Percentiles rank a stretch among this genome's conserved stretches.
These are phyloP conservation scores for Drosophila yakuba DNA, from an alignment of 1,140 invertebrate genomes.

Conservation along the genomic window DNA sequence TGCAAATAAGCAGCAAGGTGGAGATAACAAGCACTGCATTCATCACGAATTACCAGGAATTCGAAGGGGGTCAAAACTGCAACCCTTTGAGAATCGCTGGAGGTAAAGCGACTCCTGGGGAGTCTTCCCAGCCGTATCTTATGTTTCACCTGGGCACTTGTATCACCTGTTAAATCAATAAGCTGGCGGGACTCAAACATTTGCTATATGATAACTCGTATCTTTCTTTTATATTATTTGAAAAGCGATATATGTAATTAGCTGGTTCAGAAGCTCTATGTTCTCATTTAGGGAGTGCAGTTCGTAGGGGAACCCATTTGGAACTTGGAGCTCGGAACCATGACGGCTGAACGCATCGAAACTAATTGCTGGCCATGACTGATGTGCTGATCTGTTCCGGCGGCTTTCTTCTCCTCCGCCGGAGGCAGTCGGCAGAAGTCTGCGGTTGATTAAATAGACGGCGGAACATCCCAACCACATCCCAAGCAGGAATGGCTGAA, in stretches of 20 bases:
- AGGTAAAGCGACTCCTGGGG: conserved; percentile 1
- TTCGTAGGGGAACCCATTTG: not conserved
- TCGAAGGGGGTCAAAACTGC: conserved; percentile 13
- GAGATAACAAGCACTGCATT: conserved; percentile 4
- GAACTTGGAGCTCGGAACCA: conserved; percentile 8
- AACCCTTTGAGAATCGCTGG: not conserved
- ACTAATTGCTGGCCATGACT: conserved; percentile 70
- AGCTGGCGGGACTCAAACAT: not conserved
- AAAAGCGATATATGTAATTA: not conserved
- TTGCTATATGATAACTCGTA: not conserved
- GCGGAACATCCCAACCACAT: conserved; percentile 10
- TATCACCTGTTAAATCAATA: conserved; percentile 43
- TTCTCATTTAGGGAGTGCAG: not conserved
- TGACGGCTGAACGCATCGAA: conserved; percentile 49
- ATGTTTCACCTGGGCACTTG: conserved; percentile 2
- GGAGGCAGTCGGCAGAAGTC: conserved; percentile 21
- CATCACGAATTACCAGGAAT: conserved; percentile 1
- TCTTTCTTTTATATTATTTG: not conserved
- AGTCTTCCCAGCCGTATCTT: not conserved
- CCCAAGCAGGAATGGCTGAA: conserved; percentile 14
- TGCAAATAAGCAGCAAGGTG: conserved; percentile 1
- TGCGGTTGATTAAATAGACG: conserved; percentile 57
- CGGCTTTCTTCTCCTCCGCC: conserved; percentile 24
- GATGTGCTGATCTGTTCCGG: conserved; percentile 56
- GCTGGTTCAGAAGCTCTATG: not conserved